Conservation (phyloP, 1,140 invertebrate species). For the Pteromalus puparum region DNA sequence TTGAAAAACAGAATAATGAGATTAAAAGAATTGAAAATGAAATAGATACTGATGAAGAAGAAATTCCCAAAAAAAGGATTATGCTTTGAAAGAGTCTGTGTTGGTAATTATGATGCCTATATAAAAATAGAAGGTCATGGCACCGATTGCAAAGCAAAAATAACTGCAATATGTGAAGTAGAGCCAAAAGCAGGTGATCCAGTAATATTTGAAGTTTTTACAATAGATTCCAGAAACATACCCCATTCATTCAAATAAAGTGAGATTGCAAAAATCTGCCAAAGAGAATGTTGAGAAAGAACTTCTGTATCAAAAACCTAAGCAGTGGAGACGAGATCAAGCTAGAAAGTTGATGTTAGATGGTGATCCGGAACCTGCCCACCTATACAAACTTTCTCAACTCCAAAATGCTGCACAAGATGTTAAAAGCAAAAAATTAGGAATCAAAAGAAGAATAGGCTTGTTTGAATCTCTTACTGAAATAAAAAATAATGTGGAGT, state of each 20-base stretch:
- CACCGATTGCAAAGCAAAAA: not conserved
- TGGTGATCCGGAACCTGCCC: conserved; percentile 16
- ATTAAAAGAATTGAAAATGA: too few relatives aligned
- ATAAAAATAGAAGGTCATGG: too few relatives aligned
- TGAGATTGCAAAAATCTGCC: not conserved
- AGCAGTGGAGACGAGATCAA: conserved; percentile 1
- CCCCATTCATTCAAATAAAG: not conserved
- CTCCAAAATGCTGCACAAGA: conserved; percentile 2
- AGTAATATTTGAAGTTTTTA: not conserved
- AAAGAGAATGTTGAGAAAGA: not conserved
- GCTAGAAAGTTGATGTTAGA: not conserved
- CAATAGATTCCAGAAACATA: not conserved
- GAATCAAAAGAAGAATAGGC: not conserved
- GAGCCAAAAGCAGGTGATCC: not conserved
- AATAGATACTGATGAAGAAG: too few relatives aligned
- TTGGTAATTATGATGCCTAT: too few relatives aligned
- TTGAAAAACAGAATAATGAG: too few relatives aligned
- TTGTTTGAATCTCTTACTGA: conserved; percentile 6
- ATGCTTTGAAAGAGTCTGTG: too few relatives aligned
- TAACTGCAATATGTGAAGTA: not conserved
- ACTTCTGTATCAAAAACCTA: not conserved
- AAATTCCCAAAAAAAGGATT: too few relatives aligned
- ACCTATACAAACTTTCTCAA: not conserved
- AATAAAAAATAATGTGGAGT: not conserved
- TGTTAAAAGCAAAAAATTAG: conserved; percentile 4